Percentiles rank a stretch among this genome's conserved stretches.
These are phyloP conservation scores for Euphonia xanthogaster DNA, from an alignment of 2,797 vertebrate genomes.

Conservation along the genomic window DNA sequence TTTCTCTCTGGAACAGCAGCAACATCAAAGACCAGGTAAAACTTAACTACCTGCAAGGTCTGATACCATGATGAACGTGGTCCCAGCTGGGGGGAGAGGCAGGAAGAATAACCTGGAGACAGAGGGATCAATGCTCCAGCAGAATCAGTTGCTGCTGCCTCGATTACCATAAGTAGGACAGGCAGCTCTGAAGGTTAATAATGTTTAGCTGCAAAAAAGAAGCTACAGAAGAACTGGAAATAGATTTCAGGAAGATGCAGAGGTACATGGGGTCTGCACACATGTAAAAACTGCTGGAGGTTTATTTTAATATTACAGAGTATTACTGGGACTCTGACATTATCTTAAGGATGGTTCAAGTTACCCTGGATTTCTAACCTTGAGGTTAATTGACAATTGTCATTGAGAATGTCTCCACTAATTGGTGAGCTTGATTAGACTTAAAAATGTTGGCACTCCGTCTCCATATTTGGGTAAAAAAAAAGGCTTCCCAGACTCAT, in stretches of 20 bases:
- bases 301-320: background rate
- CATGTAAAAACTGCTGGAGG: background rate
- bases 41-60: background rate
- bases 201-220: background rate
- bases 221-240: background rate
- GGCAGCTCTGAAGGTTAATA: slow-evolving; percentile 16
- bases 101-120: background rate
- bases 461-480: slow-evolving; percentile 1
- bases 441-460: background rate
- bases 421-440: slow-evolving; percentile 48
- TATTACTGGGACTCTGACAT: background rate
- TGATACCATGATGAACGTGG: rapidly evolving
- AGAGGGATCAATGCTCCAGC: background rate
- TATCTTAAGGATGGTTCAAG: background rate
- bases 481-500: background rate
- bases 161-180: background rate
- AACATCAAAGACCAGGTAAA: background rate
- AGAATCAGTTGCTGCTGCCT: background rate
- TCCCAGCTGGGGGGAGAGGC: background rate
- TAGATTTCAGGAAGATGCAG: background rate
- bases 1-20: background rate
- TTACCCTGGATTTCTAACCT: slow-evolving; percentile 33
- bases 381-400: slow-evolving; percentile 63
- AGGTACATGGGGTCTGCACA: background rate
- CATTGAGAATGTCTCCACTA: slow-evolving; percentile 19